Percentiles rank a stretch among this genome's conserved stretches.
These are phyloP conservation scores for Cerceris ruficornis DNA, from an alignment of 2,888 invertebrate genomes.

Conservation along the genomic window DNA sequence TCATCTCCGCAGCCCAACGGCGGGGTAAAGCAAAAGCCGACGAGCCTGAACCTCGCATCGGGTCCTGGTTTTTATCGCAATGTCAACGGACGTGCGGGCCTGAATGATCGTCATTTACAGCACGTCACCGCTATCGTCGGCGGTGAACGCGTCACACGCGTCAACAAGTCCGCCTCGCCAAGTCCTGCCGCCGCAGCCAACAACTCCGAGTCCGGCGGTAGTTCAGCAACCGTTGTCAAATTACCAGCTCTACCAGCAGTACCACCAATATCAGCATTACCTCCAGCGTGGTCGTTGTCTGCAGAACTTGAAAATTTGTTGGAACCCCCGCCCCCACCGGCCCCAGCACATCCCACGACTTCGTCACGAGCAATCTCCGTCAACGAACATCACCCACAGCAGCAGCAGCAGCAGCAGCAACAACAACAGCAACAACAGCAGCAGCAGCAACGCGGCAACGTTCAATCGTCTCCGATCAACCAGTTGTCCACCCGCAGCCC, in stretches of 20 bases:
- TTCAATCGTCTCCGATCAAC: conserved; percentile 73
- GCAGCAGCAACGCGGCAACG: conserved; percentile 66
- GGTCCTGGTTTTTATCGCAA: conserved; percentile 80
- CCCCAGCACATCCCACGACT: conserved; percentile 74
- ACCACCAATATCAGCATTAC: conserved; percentile 74
- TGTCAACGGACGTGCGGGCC: conserved; percentile 78
- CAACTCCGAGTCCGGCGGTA: conserved; percentile 62
- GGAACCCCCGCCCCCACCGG: conserved; percentile 79
- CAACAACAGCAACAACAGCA: conserved; percentile 58
- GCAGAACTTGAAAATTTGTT: conserved; percentile 76
- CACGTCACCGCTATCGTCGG: conserved; percentile 72
- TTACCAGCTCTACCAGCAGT: conserved; percentile 74
- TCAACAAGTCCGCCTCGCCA: conserved; percentile 70
- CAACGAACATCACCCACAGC: conserved; percentile 72
- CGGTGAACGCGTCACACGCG: conserved; percentile 73
- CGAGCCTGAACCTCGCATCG: conserved; percentile 77
- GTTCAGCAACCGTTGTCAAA: conserved; percentile 64
- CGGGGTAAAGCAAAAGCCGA: conserved; percentile 79
- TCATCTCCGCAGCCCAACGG: conserved; percentile 79
- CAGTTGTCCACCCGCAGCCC: conserved; percentile 75
- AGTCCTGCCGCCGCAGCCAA: conserved; percentile 65
- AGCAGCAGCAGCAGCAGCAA: conserved; percentile 65
- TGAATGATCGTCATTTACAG: conserved; percentile 80
- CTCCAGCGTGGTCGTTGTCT: conserved; percentile 74
- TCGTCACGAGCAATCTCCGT: conserved; percentile 64